Conservation (phyloP, 2,888 invertebrate genomes). For the Chymomyza procnemis region DNA sequence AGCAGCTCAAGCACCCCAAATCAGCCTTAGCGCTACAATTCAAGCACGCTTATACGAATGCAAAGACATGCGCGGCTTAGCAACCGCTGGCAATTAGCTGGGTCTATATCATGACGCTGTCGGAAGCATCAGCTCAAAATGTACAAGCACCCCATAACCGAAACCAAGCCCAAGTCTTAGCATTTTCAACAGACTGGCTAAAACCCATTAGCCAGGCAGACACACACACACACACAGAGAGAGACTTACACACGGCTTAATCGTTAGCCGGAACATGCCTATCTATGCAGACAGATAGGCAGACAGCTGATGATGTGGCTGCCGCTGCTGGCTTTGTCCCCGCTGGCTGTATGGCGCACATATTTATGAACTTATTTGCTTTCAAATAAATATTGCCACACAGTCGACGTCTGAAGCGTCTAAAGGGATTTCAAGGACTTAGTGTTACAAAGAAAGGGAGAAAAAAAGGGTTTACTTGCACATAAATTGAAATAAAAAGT, state of each 20-base stretch:
- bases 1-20: not conserved
- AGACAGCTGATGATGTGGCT: not conserved
- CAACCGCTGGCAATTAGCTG: constrained; percentile 56
- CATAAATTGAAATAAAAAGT: constrained; percentile 62
- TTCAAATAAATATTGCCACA: constrained; percentile 58
- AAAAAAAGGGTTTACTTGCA: constrained; percentile 23
- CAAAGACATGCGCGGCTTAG: constrained; percentile 57
- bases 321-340: not conserved
- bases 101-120: constrained; percentile 50
- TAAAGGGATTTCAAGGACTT: constrained; percentile 57
- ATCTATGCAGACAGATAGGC: constrained; percentile 26
- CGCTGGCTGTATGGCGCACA: constrained; percentile 22
- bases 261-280: not conserved
- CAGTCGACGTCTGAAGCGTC: constrained; percentile 12
- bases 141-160: not conserved
- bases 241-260: not conserved
- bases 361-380: constrained; percentile 73
- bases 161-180: not conserved
- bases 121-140: constrained; percentile 46
- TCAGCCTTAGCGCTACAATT: not conserved
- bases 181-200: not conserved
- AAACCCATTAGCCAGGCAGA: constrained; percentile 1
- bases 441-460: constrained; percentile 11
- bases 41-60: constrained; percentile 28
- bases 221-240: not conserved